These are phyloP conservation scores for Zootermopsis nevadensis DNA, from an alignment of 2,888 invertebrate species.

Conservation along the genomic window DNA sequence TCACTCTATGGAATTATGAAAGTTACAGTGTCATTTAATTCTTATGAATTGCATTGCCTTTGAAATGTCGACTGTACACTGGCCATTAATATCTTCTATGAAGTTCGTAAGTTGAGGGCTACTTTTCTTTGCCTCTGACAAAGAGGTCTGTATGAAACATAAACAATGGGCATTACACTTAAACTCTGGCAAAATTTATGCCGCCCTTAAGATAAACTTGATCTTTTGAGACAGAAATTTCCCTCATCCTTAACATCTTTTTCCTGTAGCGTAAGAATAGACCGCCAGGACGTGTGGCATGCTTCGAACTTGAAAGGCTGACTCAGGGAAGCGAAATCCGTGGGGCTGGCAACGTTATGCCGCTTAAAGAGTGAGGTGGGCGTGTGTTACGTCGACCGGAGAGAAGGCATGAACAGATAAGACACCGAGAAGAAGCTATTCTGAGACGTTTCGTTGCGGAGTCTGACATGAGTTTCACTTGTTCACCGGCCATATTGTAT, in stretches of 20 bases:
- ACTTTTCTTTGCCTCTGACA: background rate
- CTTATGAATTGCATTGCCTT: no score
- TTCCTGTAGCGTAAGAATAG: background rate
- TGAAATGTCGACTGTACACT: no score
- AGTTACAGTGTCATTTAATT: no score
- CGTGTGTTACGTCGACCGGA: no score
- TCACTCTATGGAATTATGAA: no score
- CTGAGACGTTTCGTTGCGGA: background rate
- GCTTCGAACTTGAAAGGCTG: conserved; percentile 11
- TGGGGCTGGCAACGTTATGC: background rate
- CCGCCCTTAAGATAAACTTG: background rate
- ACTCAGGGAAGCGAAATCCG: background rate
- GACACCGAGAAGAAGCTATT: no score
- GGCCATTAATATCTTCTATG: background rate
- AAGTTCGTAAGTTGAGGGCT: background rate
- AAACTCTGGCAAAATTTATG: background rate
- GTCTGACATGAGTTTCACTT: no score
- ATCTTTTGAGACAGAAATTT: background rate
- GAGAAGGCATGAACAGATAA: no score
- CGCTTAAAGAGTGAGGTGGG: no score
- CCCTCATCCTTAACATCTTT: background rate
- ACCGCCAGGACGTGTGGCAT: conserved; percentile 15
- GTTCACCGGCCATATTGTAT: no score
- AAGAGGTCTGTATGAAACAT: background rate
- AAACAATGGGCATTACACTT: conserved; percentile 14